Percentiles rank a stretch among this genome's conserved stretches.
phyloP scores from a whole-genome alignment of 2,888 invertebrate genomes.

The Zaprionus lineosus region DNA sequence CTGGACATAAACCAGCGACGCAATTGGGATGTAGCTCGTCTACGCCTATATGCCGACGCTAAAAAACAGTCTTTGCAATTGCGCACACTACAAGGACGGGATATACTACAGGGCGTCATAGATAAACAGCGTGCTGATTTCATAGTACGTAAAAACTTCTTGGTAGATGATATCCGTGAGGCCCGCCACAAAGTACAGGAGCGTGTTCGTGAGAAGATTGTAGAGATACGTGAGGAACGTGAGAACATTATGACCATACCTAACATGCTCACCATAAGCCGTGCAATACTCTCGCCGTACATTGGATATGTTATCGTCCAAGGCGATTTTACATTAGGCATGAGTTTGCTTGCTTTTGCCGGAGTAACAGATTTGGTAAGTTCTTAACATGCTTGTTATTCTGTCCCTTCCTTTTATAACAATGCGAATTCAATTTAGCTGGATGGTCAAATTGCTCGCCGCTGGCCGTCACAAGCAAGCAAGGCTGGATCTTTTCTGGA shows the following conservation, averaged over 20 bases:
- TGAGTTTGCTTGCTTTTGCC: constrained; percentile 92
- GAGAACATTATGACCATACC: constrained; percentile 97
- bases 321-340: constrained; percentile 90
- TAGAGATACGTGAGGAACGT: constrained; percentile 84
- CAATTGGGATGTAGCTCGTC: constrained; percentile 80
- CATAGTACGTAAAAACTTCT: constrained; percentile 85
- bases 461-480: constrained; percentile 94
- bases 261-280: constrained; percentile 92
- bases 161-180: constrained; percentile 88
- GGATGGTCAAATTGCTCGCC: constrained; percentile 98
- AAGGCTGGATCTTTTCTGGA: constrained; percentile 97
- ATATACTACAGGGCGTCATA: constrained; percentile 85
- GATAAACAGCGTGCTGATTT: constrained; percentile 86
- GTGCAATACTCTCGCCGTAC: constrained; percentile 94
- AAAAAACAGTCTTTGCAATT: constrained; percentile 80
- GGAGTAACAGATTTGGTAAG: constrained; percentile 95
- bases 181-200: constrained; percentile 88
- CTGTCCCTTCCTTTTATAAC: neutral
- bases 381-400: neutral
- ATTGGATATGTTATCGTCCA: constrained; percentile 94
- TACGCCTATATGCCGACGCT: constrained; percentile 79
- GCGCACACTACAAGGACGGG: constrained; percentile 83
- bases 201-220: constrained; percentile 89
- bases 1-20: constrained; percentile 79
- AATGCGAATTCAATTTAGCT: constrained; percentile 84